A percentile compares a stretch with the other conserved stretches of the same genome.
phyloP scores from a whole-genome alignment of 2,113 vertebrate species.

The Choloepus hoffmanni region DNA sequence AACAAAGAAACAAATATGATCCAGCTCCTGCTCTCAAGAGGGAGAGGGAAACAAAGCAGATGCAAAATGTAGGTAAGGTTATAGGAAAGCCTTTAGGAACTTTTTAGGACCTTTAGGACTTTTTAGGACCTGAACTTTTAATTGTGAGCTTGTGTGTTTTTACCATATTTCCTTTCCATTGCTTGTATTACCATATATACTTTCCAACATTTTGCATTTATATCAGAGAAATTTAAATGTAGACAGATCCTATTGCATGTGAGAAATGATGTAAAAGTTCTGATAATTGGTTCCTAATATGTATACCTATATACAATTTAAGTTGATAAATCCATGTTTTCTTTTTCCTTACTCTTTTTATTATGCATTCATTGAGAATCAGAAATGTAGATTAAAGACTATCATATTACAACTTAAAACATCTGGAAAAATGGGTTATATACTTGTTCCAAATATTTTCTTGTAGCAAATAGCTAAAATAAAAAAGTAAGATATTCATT shows the following conservation, averaged over 20 bases:
- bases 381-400: not conserved
- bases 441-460: not conserved
- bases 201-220: not conserved
- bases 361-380: not conserved
- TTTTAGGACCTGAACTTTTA: not conserved
- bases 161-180: not conserved
- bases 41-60: not conserved
- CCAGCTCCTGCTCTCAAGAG: not conserved
- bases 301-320: not conserved
- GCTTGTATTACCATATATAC: not conserved
- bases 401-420: not conserved
- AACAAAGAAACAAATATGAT: not conserved
- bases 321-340: not conserved
- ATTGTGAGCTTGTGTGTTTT: not conserved
- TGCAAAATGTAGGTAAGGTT: not conserved
- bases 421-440: not conserved
- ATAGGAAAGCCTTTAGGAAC: not conserved
- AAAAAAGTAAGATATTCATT: not conserved
- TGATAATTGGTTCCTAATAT: not conserved
- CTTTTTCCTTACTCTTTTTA: not conserved
- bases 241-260: not conserved
- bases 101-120: not conserved
- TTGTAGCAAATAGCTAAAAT: not conserved
- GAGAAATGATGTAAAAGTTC: not conserved
- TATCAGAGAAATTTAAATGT: slow-evolving; percentile 1